Conservation (phyloP, 2,113 vertebrate genomes). For the Apistogramma diplotaenia region DNA sequence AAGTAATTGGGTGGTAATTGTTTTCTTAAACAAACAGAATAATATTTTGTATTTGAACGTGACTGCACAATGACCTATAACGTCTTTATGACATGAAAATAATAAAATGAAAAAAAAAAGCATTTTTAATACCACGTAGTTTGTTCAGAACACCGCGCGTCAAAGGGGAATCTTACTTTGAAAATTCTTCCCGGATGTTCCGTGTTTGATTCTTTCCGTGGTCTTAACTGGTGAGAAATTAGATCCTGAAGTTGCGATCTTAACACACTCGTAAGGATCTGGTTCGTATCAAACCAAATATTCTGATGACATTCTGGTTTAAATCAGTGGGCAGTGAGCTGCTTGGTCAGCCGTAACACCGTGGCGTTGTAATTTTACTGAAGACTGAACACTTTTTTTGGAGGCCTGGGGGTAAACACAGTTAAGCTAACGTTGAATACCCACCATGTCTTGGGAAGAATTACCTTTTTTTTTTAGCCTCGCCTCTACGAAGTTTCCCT, state of each 20-base stretch:
- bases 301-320: not conserved
- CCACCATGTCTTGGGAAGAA: constrained; percentile 56
- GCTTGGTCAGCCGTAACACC: not conserved
- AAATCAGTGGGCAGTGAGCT: not conserved
- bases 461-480: constrained; percentile 30
- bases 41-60: too few relatives aligned
- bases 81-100: too few relatives aligned
- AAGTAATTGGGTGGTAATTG: too few relatives aligned
- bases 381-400: constrained; percentile 30
- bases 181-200: constrained; percentile 26
- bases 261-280: not conserved
- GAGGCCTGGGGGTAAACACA: constrained; percentile 3
- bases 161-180: constrained; percentile 33
- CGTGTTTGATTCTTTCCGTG: not conserved
- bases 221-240: not conserved
- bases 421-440: constrained; percentile 43
- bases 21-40: too few relatives aligned
- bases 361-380: not conserved
- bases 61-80: too few relatives aligned
- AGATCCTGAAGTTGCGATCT: constrained; percentile 44
- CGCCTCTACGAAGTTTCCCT: constrained; percentile 5
- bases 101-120: too few relatives aligned
- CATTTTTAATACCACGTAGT: too few relatives aligned
- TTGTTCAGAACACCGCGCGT: too few relatives aligned
- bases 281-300: not conserved